Percentiles rank a stretch among this genome's conserved stretches.
These are phyloP conservation scores for Diplolepis rosae DNA, from an alignment of 2,888 invertebrate genomes.

Conservation along the genomic window DNA sequence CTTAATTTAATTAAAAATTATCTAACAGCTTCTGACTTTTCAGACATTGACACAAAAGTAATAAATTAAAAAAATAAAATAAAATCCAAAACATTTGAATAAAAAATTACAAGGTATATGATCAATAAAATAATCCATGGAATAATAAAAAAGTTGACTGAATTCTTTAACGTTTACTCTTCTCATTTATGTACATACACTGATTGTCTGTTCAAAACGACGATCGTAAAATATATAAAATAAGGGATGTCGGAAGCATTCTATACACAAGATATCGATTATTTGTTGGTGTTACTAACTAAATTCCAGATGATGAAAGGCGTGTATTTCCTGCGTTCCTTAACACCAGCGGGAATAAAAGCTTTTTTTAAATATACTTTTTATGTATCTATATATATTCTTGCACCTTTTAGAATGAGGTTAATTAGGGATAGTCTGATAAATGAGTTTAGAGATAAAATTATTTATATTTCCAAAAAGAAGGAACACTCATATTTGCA, in stretches of 20 bases:
- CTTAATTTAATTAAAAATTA: too few relatives aligned
- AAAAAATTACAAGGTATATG: too few relatives aligned
- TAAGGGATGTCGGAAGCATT: not conserved
- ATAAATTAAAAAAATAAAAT: too few relatives aligned
- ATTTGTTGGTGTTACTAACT: not conserved
- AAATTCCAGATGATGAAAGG: not conserved
- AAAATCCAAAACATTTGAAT: too few relatives aligned
- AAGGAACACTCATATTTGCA: not conserved
- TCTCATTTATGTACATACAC: not conserved
- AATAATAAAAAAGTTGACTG: too few relatives aligned
- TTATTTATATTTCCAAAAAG: not conserved
- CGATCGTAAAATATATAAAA: not conserved
- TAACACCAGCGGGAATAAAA: not conserved
- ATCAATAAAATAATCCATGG: too few relatives aligned
- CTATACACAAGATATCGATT: not conserved
- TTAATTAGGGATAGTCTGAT: constrained; percentile 6
- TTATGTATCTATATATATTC: not conserved
- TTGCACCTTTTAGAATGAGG: not conserved
- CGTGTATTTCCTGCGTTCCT: not conserved
- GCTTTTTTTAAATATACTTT: not conserved
- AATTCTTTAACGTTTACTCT: too few relatives aligned
- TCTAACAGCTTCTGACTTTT: too few relatives aligned
- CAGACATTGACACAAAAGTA: too few relatives aligned
- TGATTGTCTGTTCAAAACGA: not conserved
- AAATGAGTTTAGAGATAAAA: not conserved